Base-by-base conservation (phyloP, 2,888 invertebrate species). In the Andrena praecox region DNA sequence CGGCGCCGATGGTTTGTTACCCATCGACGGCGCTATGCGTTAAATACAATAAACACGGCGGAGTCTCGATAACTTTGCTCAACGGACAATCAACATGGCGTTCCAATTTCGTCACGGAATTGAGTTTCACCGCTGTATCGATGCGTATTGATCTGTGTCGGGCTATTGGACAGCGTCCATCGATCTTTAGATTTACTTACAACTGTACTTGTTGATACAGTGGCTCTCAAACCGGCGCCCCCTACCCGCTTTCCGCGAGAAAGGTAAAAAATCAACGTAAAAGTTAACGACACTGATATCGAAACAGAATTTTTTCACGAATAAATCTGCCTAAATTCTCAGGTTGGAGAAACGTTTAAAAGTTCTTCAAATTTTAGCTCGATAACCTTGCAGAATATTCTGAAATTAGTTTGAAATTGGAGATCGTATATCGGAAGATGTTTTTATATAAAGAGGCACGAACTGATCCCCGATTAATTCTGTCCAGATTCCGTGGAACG, bases 41-140 rank as follows among this genome's bases (percentile, higher is more conserved):
- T 72, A 66, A 73, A 66, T n/a, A 10, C 71, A 54, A 48, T 48
- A 62, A 31, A 72, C 67, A 24, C 42, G 67, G 35, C 54, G 33
- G 63, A 79, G 74, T 74, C 31, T 52, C 66, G 70, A 67, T 70
- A 80, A 82, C 70, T 82, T 82, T 75, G 81, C 81, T 63, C 67
- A 80, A 80, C 71, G 62, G 52, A 75, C 72, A 56, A 82, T 76
- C 76, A 48, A 64, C 64, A 50, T 64, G 72, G 29, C 76, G 82
- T 66, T 81, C 82, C 82, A 69, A 82, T 82, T 82, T 82, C 82
- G 71, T 76, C 71, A 81, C 68, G 42, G 76, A 82, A 76, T 76
- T 16, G 72, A 63, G 76, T 76, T 81, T 81, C 52, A 50, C 64
- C 42, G 29, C 31, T 71, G 67, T 62, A 82, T 76, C 72, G 80